Conservation (phyloP, 2,888 invertebrate species). For the Trachelus tabidus region DNA sequence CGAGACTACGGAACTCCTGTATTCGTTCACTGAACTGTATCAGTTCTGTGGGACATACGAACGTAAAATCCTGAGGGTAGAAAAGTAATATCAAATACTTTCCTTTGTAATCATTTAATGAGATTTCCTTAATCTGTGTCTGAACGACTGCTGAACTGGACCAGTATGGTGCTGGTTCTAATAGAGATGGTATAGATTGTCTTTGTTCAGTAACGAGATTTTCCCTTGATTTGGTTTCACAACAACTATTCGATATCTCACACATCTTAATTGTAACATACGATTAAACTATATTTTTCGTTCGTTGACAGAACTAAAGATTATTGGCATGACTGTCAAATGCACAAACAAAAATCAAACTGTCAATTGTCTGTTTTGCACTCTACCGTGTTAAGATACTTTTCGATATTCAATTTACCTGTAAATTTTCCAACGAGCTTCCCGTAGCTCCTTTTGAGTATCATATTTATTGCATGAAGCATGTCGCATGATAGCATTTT, state of each 20-base stretch:
- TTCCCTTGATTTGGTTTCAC: background rate
- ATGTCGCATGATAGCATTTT: constrained; percentile 40
- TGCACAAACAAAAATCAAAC: background rate
- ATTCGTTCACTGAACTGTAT: constrained; percentile 49
- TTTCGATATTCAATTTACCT: background rate
- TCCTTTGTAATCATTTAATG: constrained; percentile 35
- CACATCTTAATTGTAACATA: background rate
- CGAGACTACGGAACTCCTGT: constrained; percentile 37
- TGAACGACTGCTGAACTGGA: constrained; percentile 40
- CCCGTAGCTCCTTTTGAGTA: background rate
- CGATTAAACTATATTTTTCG: background rate
- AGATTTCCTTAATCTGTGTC: constrained; percentile 33
- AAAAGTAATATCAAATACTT: constrained; percentile 46
- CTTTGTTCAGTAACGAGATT: background rate
- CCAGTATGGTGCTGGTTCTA: constrained; percentile 42
- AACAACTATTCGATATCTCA: background rate
- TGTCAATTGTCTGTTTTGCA: background rate
- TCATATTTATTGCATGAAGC: constrained; percentile 45
- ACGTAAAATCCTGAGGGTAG: constrained; percentile 47
- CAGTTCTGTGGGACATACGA: constrained; percentile 46
- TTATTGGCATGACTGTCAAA: background rate
- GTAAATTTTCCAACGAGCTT: background rate
- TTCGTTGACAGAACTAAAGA: background rate
- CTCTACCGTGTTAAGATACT: background rate
- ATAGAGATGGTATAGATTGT: constrained; percentile 28